Evolutionary conservation across 1,140 invertebrate genomes (phyloP).

Genomic region (Patella vulgata): DNA sequence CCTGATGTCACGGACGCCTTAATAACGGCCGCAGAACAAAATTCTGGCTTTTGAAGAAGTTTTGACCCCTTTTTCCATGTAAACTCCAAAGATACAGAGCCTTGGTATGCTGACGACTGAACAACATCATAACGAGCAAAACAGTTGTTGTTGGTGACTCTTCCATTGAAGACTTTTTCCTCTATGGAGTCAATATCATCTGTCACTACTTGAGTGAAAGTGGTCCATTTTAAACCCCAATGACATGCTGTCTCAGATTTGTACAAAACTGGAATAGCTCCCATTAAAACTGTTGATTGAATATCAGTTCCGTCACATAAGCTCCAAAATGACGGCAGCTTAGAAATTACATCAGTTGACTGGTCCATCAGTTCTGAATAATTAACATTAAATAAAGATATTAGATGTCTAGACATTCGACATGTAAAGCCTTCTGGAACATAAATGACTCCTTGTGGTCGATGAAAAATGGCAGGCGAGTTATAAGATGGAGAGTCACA

Average conservation of each 20-base stretch:
- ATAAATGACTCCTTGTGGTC: background rate
- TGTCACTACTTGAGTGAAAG: slow-evolving; percentile 3
- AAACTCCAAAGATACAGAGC: slow-evolving; percentile 36
- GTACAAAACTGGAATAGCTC: slow-evolving; percentile 8
- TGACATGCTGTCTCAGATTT: background rate
- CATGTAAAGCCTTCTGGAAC: slow-evolving; percentile 15
- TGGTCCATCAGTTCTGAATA: slow-evolving; percentile 1
- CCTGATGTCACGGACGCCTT: slow-evolving; percentile 35
- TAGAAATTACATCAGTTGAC: background rate
- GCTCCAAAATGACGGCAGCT: slow-evolving; percentile 12
- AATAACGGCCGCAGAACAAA: slow-evolving; percentile 32
- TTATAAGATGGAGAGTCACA: slow-evolving; percentile 2
- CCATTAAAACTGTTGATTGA: slow-evolving; percentile 15
- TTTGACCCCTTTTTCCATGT: slow-evolving; percentile 34
- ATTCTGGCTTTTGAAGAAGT: slow-evolving; percentile 38
- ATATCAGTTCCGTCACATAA: slow-evolving; percentile 29
- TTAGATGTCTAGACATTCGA: slow-evolving; percentile 12
- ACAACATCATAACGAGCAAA: slow-evolving; percentile 15
- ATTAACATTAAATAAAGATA: slow-evolving; percentile 21
- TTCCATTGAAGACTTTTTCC: slow-evolving; percentile 9
- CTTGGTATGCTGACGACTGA: slow-evolving; percentile 10
- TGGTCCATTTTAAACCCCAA: background rate
- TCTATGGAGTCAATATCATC: slow-evolving; percentile 11
- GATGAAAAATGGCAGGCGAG: slow-evolving; percentile 1
- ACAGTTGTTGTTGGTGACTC: background rate